Conservation (phyloP, 2,888 invertebrate genomes). For the Capitulum mitella region DNA sequence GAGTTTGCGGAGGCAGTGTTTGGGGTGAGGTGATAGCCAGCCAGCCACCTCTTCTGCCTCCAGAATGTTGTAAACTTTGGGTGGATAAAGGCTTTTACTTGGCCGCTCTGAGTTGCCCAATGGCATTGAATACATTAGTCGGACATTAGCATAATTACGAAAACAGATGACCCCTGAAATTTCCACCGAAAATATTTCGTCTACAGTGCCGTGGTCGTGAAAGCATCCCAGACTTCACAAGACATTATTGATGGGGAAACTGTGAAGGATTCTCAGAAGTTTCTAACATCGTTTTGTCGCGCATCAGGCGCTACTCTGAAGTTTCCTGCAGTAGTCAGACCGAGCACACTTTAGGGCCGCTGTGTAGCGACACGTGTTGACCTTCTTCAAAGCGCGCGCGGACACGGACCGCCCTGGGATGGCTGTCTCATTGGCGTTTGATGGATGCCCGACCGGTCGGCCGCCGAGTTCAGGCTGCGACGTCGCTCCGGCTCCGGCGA, state of each 20-base stretch:
- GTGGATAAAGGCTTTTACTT: neutral
- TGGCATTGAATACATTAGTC: neutral
- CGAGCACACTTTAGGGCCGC: neutral
- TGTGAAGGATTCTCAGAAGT: neutral
- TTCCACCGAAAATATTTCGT: neutral
- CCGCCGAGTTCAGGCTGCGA: neutral
- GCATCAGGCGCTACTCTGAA: neutral
- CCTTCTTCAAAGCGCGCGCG: neutral
- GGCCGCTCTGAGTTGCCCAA: neutral
- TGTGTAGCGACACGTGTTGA: neutral
- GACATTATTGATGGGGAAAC: neutral
- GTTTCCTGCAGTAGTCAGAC: neutral
- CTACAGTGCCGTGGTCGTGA: neutral
- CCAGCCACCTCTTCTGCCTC: neutral
- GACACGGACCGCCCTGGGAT: neutral
- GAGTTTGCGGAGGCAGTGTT: neutral
- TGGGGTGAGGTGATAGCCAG: neutral
- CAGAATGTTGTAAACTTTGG: neutral
- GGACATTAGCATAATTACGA: slow-evolving; percentile 6
- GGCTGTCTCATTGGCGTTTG: neutral
- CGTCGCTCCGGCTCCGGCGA: too few relatives aligned
- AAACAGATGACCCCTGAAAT: neutral
- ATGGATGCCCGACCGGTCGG: neutral
- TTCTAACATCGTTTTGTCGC: neutral
- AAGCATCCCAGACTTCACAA: neutral